phyloP scores from a whole-genome alignment of 2,888 invertebrate genomes.

The Patella ulyssiponensis region DNA sequence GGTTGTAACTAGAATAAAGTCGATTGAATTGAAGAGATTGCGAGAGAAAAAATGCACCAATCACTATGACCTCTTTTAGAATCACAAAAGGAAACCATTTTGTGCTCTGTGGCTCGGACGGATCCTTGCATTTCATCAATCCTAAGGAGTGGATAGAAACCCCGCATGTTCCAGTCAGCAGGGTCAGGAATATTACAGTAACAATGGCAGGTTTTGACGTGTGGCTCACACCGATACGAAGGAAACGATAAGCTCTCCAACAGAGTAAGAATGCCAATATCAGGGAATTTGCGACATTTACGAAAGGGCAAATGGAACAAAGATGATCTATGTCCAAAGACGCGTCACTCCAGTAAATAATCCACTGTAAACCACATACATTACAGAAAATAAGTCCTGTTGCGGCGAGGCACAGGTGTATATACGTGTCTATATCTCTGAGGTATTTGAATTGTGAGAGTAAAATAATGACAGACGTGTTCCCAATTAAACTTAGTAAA shows the following conservation, averaged over 20 bases:
- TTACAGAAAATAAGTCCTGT: background rate
- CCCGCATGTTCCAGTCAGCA: background rate
- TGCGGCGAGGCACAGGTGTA: background rate
- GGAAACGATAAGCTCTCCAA: background rate
- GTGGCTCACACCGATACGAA: background rate
- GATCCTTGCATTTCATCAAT: background rate
- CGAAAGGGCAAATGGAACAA: background rate
- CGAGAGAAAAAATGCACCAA: background rate
- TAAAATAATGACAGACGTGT: background rate
- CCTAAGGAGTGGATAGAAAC: background rate
- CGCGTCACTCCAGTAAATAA: background rate
- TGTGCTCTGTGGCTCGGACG: background rate
- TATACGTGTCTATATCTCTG: background rate
- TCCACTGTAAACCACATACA: background rate
- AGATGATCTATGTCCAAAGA: background rate
- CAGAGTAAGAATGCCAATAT: background rate
- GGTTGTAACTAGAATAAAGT: background rate
- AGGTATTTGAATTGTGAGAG: background rate
- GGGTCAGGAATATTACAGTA: background rate
- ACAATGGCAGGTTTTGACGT: background rate
- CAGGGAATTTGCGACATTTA: background rate
- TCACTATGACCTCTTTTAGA: background rate
- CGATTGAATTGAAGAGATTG: slow-evolving; percentile 1
- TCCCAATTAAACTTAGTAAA: background rate
- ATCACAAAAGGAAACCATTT: background rate